A percentile compares a stretch with the other conserved stretches of the same genome.
These are phyloP conservation scores for Pyrrhia umbra DNA, from an alignment of 2,888 invertebrate genomes.

Conservation along the genomic window DNA sequence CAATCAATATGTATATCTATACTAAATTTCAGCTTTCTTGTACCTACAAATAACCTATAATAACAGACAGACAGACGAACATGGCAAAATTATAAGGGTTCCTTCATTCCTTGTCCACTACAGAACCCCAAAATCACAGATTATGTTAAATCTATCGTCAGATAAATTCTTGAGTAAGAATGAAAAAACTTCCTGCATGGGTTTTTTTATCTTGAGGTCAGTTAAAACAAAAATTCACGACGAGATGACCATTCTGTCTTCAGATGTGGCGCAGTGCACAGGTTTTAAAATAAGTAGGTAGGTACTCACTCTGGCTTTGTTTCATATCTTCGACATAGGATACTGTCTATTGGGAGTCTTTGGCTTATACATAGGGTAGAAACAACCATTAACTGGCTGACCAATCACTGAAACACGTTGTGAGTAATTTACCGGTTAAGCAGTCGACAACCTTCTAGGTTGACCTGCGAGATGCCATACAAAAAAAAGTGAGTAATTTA, in stretches of 20 bases:
- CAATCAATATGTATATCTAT: too few species aligned
- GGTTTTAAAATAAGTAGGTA: neutral
- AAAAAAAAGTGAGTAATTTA: too few species aligned
- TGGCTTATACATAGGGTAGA: neutral
- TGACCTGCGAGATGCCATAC: too few species aligned
- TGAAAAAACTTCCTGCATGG: conserved; percentile 5
- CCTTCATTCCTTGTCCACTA: too few species aligned
- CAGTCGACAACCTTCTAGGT: too few species aligned
- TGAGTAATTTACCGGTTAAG: too few species aligned
- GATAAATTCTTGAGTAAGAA: neutral
- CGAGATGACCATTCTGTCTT: conserved; percentile 2
- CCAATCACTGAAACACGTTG: neutral
- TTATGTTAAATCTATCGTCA: conserved; percentile 5
- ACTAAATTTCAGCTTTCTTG: too few species aligned
- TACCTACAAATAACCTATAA: too few species aligned
- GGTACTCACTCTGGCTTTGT: too few species aligned
- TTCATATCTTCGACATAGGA: neutral
- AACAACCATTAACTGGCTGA: neutral
- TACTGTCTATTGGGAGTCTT: neutral
- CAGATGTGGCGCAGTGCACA: neutral
- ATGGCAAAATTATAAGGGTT: too few species aligned
- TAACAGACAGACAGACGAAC: too few species aligned
- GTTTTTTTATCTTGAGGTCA: neutral
- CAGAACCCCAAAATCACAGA: neutral
- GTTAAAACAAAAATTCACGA: neutral